Evolutionary conservation across 2,888 invertebrate genomes (phyloP).

Genomic region (Diabrotica balteata): DNA sequence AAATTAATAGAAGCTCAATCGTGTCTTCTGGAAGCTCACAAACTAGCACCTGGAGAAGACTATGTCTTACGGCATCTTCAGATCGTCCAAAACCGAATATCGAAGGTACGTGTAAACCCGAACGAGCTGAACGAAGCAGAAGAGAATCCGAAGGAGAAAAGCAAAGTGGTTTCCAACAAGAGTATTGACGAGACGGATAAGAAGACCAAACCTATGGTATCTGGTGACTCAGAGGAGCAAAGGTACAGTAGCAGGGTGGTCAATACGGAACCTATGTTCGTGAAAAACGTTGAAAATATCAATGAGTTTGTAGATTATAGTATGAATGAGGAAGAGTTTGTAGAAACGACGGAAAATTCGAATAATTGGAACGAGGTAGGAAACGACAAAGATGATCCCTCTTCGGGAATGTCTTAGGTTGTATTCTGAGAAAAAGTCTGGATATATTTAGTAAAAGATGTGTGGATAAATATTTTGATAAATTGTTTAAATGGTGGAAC

Average conservation of each 20-base stretch:
- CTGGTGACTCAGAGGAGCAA: constrained; percentile 58
- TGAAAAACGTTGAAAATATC: constrained; percentile 55
- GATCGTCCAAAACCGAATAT: constrained; percentile 79
- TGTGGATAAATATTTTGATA: not conserved
- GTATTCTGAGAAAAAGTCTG: constrained; percentile 4
- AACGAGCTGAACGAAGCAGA: constrained; percentile 50
- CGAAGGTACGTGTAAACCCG: constrained; percentile 55
- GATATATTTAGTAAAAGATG: constrained; percentile 5
- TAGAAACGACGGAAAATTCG: constrained; percentile 38
- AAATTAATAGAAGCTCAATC: constrained; percentile 83
- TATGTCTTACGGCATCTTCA: constrained; percentile 90
- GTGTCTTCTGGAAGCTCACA: constrained; percentile 82
- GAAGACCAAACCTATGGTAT: constrained; percentile 56
- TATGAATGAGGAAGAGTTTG: constrained; percentile 33
- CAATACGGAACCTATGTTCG: constrained; percentile 60
- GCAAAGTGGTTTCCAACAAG: constrained; percentile 57
- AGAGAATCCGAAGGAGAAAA: constrained; percentile 50
- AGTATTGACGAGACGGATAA: constrained; percentile 57
- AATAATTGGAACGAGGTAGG: constrained; percentile 42
- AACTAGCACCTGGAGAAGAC: constrained; percentile 86
- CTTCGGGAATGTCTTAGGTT: constrained; percentile 62
- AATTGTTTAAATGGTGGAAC: too few species aligned
- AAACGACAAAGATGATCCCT: constrained; percentile 59
- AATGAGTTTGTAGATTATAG: constrained; percentile 45
- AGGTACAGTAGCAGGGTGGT: constrained; percentile 59